A percentile compares a stretch with the other conserved stretches of the same genome.
phyloP scores from a whole-genome alignment of 2,113 vertebrate genomes.

The Papio anubis region DNA sequence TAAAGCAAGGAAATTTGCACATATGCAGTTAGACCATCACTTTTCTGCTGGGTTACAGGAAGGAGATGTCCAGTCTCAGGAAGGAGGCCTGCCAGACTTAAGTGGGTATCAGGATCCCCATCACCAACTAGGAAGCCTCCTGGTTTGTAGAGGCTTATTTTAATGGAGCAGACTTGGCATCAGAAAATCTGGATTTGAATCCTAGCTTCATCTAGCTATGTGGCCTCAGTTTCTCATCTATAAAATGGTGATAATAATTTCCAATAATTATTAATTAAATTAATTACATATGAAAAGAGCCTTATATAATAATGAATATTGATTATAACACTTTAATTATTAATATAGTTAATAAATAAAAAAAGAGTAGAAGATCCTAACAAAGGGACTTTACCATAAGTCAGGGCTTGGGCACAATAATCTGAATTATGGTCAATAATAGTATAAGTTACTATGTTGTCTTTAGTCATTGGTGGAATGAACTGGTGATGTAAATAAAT shows the following conservation, averaged over 20 bases:
- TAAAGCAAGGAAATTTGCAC: neutral
- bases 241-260: neutral
- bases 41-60: neutral
- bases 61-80: neutral
- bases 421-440: neutral
- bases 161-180: neutral
- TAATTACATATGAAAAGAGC: neutral
- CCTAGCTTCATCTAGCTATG: neutral
- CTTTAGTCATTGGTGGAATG: neutral
- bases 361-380: neutral
- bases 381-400: neutral
- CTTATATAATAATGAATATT: neutral
- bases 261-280: neutral
- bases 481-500: neutral
- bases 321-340: conserved; percentile 1
- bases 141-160: neutral
- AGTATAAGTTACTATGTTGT: neutral
- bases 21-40: neutral
- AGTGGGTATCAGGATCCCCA: neutral
- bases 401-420: neutral
- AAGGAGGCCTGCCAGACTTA: neutral
- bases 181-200: neutral
- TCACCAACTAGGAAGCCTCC: neutral
- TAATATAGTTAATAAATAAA: neutral
- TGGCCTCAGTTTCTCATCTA: neutral